Evolutionary conservation across 1,140 invertebrate genomes (phyloP), one percentile per base, ranked within the genome.

Genomic region (Trichoplusia ni): DNA sequence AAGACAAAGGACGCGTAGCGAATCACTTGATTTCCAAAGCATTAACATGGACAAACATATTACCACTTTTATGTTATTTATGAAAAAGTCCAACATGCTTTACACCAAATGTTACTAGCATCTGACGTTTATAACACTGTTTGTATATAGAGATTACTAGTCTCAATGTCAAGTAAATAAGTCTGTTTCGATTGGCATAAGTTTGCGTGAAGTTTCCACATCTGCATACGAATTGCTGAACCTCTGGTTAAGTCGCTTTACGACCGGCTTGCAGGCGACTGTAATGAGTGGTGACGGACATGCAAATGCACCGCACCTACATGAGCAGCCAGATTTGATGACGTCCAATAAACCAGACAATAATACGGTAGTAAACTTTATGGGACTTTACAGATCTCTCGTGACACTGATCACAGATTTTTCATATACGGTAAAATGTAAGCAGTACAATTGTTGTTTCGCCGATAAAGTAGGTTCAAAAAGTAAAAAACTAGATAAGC

Each of bases 161-260:
- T 44, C 38, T 53, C 27, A 54, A 53, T 53, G 47, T 47, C 25
- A 53, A 18, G 27, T 60, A 60, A 60, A 60, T 33, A 51, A 49
- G 33, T 49, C 8, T 59, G 13, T 18, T 13, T 40, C 14, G 19
- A 25, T 53, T 65, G 42, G 53, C 7, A n/a, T n/a, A n/a, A n/a
- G 60, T 61, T 68, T 8, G 62, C 70, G 67, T 77, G 71, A 64
- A 53, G 65, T 63, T 68, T 66, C 42, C 58, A 71, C 64, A 78
- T 81, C 77, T 75, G 77, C 79, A 81, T 81, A 77, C 75, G 71
- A 81, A 81, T 79, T 70, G 72, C 56, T 29, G 31, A 46, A 40
- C 60, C 60, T 65, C 65, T 53, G 66, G 44, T 53, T 44, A 64
- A 61, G 47, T 62, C 65, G 68, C 38, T 70, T 72, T 76, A 74